Conservation (phyloP, 2,888 invertebrate species). For the Sycophila texana region DNA sequence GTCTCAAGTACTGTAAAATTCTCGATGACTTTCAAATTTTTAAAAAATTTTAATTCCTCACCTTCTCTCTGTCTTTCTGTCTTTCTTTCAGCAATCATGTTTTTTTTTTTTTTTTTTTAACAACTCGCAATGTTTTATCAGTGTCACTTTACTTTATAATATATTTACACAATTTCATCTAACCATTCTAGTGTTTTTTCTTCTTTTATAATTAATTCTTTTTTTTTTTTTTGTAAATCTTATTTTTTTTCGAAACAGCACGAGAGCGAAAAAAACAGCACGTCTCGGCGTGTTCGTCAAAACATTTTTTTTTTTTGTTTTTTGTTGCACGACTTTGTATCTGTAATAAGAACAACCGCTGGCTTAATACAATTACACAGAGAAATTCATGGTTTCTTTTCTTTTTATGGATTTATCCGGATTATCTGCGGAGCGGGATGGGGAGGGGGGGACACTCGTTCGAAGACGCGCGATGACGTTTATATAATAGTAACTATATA, state of each 20-base stretch:
- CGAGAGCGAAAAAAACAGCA: slow-evolving; percentile 19
- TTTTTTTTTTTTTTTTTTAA: slow-evolving; percentile 17
- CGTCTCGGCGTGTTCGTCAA: not conserved
- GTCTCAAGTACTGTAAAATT: slow-evolving; percentile 50
- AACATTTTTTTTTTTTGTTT: slow-evolving; percentile 30
- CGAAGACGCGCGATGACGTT: slow-evolving; percentile 46
- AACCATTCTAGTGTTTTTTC: slow-evolving; percentile 58
- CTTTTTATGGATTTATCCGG: not conserved
- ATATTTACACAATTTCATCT: slow-evolving; percentile 64
- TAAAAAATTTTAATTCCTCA: too few relatives aligned
- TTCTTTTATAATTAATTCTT: slow-evolving; percentile 47
- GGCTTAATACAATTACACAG: slow-evolving; percentile 46
- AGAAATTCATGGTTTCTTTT: slow-evolving; percentile 7
- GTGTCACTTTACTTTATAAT: slow-evolving; percentile 47
- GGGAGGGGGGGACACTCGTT: slow-evolving; percentile 23
- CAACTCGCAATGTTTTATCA: slow-evolving; percentile 35
- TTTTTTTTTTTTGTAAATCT: slow-evolving; percentile 20
- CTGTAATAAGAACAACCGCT: slow-evolving; percentile 42
- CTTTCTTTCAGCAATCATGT: not conserved
- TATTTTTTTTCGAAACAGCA: slow-evolving; percentile 43
- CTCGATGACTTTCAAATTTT: slow-evolving; percentile 40
- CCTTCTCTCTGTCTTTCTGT: too few relatives aligned
- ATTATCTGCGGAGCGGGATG: not conserved
- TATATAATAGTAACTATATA: slow-evolving; percentile 54
- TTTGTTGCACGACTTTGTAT: not conserved